A percentile compares a stretch with the other conserved stretches of the same genome.
phyloP scores from a whole-genome alignment of 2,888 invertebrate genomes.

The Scotopteryx bipunctaria region DNA sequence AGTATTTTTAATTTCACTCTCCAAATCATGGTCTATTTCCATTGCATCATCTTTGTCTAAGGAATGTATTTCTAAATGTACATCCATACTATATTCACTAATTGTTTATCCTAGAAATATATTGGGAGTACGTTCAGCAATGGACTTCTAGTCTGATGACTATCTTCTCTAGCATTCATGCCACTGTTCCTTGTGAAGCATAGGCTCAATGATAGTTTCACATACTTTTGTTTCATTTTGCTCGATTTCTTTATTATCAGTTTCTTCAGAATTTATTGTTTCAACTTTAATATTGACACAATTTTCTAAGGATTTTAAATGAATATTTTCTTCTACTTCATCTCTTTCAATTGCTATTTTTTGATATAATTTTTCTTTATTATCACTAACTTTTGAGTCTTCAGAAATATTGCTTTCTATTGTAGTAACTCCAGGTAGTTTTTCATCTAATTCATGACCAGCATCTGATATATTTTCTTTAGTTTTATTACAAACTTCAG shows the following conservation, averaged over 20 bases:
- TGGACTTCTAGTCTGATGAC: neutral
- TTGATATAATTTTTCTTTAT: neutral
- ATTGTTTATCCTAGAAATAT: no score
- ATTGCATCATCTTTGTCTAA: constrained; percentile 30
- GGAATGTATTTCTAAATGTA: constrained; percentile 56
- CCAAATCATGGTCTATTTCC: constrained; percentile 7
- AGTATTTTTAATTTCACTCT: constrained; percentile 15
- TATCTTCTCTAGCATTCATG: neutral
- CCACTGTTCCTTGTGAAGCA: no score
- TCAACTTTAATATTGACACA: neutral
- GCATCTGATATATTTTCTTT: neutral
- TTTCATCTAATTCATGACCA: neutral
- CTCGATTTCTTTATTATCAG: neutral
- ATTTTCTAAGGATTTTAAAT: neutral
- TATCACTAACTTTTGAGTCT: neutral
- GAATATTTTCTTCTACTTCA: neutral
- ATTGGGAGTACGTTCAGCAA: neutral
- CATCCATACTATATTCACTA: constrained; percentile 41
- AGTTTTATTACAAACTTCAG: neutral
- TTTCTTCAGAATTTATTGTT: neutral
- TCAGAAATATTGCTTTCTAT: neutral
- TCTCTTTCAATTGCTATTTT: neutral
- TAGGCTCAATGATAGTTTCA: no score
- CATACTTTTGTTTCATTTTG: neutral
- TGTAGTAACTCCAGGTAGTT: neutral